A percentile compares a stretch with the other conserved stretches of the same genome.
These are phyloP conservation scores for Chirona hameri DNA, from an alignment of 2,888 invertebrate species.

Conservation along the genomic window DNA sequence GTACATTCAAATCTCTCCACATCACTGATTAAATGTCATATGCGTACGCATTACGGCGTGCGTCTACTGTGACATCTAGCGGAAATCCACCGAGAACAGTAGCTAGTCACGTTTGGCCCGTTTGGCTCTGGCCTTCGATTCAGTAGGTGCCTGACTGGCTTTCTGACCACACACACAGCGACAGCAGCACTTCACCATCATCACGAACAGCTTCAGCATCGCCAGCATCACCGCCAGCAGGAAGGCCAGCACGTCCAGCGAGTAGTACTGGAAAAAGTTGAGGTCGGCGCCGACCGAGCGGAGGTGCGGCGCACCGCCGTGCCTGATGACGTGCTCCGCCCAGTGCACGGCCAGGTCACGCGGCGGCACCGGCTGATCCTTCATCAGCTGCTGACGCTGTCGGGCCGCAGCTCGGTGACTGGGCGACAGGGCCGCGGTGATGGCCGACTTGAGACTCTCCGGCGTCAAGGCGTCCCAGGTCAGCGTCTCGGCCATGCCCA, in stretches of 20 bases:
- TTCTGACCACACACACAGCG: neutral
- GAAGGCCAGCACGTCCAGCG: slow-evolving; percentile 56
- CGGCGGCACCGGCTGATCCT: slow-evolving; percentile 64
- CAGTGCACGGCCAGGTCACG: slow-evolving; percentile 74
- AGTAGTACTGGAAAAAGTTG: slow-evolving; percentile 63
- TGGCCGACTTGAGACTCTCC: neutral
- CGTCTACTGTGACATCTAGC: no score
- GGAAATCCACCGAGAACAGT: no score
- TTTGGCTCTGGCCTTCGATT: neutral
- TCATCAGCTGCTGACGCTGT: neutral
- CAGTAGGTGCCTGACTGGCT: no score
- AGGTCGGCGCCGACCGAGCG: slow-evolving; percentile 70
- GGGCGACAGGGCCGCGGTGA: neutral
- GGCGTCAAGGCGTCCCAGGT: neutral
- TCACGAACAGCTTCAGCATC: neutral
- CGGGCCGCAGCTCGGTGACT: neutral
- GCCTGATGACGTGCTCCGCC: slow-evolving; percentile 79
- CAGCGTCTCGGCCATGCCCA: neutral
- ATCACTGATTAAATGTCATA: no score
- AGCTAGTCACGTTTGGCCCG: neutral
- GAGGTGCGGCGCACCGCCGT: slow-evolving; percentile 73
- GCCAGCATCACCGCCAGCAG: neutral
- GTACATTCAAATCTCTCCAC: no score
- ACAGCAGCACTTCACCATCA: neutral
- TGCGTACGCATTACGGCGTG: no score